These are phyloP conservation scores for Hirudinaria manillensis DNA, from an alignment of 2,888 invertebrate species.

Conservation along the genomic window DNA sequence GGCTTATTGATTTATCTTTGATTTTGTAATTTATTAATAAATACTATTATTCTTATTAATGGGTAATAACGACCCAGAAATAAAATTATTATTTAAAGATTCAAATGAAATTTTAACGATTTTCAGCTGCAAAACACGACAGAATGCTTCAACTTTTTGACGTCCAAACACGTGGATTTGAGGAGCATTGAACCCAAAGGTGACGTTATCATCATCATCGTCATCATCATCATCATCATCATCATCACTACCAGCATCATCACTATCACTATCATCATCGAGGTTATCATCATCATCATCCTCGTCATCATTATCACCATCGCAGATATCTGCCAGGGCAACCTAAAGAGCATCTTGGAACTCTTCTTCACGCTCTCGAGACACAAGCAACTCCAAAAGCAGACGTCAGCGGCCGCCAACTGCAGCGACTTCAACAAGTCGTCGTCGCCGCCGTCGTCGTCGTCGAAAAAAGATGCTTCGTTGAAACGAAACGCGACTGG, in stretches of 20 bases:
- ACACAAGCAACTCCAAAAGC: conserved; percentile 68
- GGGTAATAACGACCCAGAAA: too few species aligned
- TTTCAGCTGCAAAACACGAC: conserved; percentile 10
- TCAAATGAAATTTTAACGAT: not conserved
- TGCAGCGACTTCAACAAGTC: not conserved
- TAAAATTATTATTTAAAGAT: too few species aligned
- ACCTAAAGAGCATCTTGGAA: conserved; percentile 85
- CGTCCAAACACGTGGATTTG: conserved; percentile 9
- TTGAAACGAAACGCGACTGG: not conserved
- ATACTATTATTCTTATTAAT: too few species aligned
- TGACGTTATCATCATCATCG: not conserved
- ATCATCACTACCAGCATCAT: conserved; percentile 16
- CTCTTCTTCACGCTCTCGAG: conserved; percentile 89
- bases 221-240: conserved; percentile 26
- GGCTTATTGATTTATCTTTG: too few species aligned
- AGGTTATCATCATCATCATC: not conserved
- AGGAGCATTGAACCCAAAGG: conserved; percentile 17
- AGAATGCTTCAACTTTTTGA: conserved; percentile 17
- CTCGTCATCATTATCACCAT: not conserved
- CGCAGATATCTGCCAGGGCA: conserved; percentile 81
- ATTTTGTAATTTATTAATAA: too few species aligned
- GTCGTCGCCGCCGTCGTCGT: not conserved
- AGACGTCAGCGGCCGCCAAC: not conserved
- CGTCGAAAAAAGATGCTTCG: not conserved
- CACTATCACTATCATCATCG: conserved; percentile 9